phyloP scores from a whole-genome alignment of 1,140 invertebrate species.

The Musca vetustissima region DNA sequence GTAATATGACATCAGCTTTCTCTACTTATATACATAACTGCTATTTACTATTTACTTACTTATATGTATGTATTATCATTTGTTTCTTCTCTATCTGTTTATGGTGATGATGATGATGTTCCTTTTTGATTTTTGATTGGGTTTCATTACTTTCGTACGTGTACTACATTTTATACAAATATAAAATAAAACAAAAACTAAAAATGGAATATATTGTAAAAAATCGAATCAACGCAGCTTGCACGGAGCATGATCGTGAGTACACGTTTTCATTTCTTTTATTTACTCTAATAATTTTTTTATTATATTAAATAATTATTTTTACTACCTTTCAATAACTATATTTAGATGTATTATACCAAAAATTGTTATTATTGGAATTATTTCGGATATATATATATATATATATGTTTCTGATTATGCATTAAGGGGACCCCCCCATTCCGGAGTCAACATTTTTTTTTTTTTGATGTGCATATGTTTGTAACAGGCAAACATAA shows the following conservation, averaged over 20 bases:
- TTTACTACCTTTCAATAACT: neutral
- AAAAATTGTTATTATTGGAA: too few relatives aligned
- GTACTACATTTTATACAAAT: neutral
- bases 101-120: conserved; percentile 5
- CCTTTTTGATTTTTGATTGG: conserved; percentile 6
- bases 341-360: neutral
- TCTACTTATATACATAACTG: too few relatives aligned
- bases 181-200: conserved; percentile 9
- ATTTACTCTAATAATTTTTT: neutral
- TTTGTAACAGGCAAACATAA: too few relatives aligned
- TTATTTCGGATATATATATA: too few relatives aligned
- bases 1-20: too few relatives aligned
- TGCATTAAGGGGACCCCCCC: too few relatives aligned
- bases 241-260: conserved; percentile 82
- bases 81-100: neutral
- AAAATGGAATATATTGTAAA: conserved; percentile 9
- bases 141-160: conserved; percentile 14
- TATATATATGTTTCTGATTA: too few relatives aligned
- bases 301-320: neutral
- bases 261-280: conserved; percentile 57
- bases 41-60: too few relatives aligned
- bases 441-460: too few relatives aligned
- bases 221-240: conserved; percentile 62
- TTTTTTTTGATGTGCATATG: too few relatives aligned
- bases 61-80: too few relatives aligned